Conservation (phyloP, 2,888 invertebrate species). For the Spisula solida region DNA sequence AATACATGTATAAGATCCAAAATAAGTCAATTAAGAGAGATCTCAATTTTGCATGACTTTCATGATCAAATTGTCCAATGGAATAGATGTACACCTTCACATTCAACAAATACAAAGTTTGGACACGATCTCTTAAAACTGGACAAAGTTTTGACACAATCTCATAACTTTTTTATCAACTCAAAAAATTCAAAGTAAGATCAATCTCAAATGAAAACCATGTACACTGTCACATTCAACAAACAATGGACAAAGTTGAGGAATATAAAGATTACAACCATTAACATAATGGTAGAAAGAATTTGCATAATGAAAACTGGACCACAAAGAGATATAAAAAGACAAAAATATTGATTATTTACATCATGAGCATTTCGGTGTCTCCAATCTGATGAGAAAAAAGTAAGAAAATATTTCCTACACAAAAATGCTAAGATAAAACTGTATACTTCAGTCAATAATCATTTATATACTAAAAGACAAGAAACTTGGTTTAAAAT, state of each 20-base stretch:
- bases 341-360: constrained; percentile 30
- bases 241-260: background rate
- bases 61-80: too few species aligned
- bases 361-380: constrained; percentile 55
- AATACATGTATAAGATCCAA: too few species aligned
- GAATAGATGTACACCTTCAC: too few species aligned
- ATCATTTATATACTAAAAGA: background rate
- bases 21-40: too few species aligned
- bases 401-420: constrained; percentile 25
- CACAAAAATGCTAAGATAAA: constrained; percentile 19
- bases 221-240: background rate
- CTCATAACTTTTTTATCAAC: too few species aligned
- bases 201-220: too few species aligned
- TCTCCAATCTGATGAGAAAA: constrained; percentile 33
- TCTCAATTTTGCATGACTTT: too few species aligned
- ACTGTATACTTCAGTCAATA: background rate
- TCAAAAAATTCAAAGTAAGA: too few species aligned
- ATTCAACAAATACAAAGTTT: too few species aligned
- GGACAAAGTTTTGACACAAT: too few species aligned
- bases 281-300: background rate
- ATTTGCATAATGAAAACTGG: constrained; percentile 23
- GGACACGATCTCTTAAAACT: too few species aligned
- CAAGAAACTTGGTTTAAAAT: background rate
- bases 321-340: constrained; percentile 19
- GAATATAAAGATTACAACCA: background rate